phyloP scores from a whole-genome alignment of 2,888 invertebrate genomes.

The Meta bourneti region DNA sequence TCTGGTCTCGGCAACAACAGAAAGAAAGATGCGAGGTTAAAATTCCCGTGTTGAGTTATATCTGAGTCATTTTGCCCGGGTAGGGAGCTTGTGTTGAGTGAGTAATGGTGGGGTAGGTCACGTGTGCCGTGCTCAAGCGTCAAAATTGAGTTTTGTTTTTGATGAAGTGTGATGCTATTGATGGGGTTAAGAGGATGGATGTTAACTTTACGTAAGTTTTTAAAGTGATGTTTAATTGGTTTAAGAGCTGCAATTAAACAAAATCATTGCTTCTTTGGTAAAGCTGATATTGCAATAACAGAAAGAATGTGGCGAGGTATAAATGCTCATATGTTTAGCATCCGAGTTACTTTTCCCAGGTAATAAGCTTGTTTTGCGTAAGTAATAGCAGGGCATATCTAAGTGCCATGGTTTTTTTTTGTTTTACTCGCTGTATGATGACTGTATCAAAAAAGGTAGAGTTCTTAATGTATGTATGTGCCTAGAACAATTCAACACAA shows the following conservation, averaged over 20 bases:
- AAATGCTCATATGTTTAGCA: conserved; percentile 27
- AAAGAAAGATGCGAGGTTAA: background rate
- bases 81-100: background rate
- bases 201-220: background rate
- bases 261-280: no score
- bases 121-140: background rate
- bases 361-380: background rate
- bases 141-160: conserved; percentile 14
- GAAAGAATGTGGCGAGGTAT: no score
- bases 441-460: no score
- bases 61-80: conserved; percentile 5
- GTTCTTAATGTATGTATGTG: no score
- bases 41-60: background rate
- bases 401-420: background rate
- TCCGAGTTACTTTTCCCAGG: background rate
- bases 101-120: conserved; percentile 22
- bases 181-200: background rate
- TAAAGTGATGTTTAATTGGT: background rate
- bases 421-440: no score
- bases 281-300: no score
- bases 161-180: background rate
- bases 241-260: no score
- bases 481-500: no score
- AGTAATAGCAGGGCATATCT: conserved; percentile 12
- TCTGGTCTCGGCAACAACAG: conserved; percentile 26